Conservation (phyloP, 2,888 invertebrate genomes). For the Perdita meconis region DNA sequence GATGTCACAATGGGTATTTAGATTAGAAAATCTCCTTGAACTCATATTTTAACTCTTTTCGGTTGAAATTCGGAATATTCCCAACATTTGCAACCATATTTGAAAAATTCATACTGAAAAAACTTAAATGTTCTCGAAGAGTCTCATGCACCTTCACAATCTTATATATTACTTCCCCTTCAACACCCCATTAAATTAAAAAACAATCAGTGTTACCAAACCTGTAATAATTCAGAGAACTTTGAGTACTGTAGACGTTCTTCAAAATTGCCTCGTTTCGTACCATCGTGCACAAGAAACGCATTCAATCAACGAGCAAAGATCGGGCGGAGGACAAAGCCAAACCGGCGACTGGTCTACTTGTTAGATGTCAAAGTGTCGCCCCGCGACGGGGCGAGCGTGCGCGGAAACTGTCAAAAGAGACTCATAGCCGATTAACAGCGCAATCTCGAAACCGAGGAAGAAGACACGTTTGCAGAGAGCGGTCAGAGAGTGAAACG, state of each 20-base stretch:
- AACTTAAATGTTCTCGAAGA: too few relatives aligned
- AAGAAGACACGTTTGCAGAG: conserved; percentile 40
- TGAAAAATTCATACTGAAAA: too few relatives aligned
- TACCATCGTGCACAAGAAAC: not conserved
- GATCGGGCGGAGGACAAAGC: not conserved
- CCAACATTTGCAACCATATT: too few relatives aligned
- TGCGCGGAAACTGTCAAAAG: conserved; percentile 21
- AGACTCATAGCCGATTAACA: conserved; percentile 30
- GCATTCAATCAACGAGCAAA: conserved; percentile 14
- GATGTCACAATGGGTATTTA: too few relatives aligned
- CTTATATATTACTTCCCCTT: too few relatives aligned
- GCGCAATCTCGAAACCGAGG: conserved; percentile 6
- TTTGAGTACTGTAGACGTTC: not conserved
- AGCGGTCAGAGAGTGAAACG: conserved; percentile 22
- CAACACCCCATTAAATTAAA: too few relatives aligned
- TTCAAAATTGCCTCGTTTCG: not conserved
- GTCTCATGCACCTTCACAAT: too few relatives aligned
- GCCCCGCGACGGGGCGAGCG: not conserved
- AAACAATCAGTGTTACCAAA: too few relatives aligned
- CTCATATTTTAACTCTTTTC: too few relatives aligned
- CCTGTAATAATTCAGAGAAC: too few relatives aligned
- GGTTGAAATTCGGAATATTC: too few relatives aligned
- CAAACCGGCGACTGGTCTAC: conserved; percentile 9
- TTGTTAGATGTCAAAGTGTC: not conserved
- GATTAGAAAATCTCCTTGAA: too few relatives aligned